Conservation (phyloP, 2,113 vertebrate species). For the Erpornis zantholeuca region DNA sequence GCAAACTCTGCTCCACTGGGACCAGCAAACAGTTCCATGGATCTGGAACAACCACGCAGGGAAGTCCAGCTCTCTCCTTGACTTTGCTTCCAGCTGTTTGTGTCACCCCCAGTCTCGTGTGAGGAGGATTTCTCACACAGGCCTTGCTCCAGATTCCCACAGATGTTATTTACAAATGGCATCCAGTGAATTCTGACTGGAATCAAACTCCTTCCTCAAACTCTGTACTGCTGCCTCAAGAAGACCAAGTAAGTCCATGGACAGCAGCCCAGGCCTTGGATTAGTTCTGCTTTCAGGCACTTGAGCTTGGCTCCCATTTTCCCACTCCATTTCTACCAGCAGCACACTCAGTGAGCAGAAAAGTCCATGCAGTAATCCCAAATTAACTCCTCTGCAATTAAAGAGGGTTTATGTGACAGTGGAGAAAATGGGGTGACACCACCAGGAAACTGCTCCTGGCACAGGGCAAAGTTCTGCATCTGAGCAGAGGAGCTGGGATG, state of each 20-base stretch:
- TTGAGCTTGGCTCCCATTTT: neutral
- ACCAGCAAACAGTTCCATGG: neutral
- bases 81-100: neutral
- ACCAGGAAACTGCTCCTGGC: neutral
- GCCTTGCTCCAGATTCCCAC: neutral
- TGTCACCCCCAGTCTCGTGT: rapidly evolving
- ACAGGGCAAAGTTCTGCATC: neutral
- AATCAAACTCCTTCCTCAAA: neutral
- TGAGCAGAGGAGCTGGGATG: neutral
- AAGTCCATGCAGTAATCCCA: neutral
- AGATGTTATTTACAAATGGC: neutral
- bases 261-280: neutral
- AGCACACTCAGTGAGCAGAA: neutral
- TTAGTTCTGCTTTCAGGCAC: neutral
- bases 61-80: neutral
- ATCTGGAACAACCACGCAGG: neutral
- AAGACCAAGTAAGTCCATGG: neutral
- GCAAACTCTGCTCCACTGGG: neutral
- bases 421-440: neutral
- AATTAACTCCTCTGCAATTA: neutral
- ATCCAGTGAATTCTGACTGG: neutral
- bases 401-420: neutral
- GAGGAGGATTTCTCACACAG: neutral
- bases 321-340: neutral
- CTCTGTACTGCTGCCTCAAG: neutral